These are phyloP conservation scores for Poeciliopsis turneri DNA, from an alignment of 2,797 vertebrate species.

Conservation along the genomic window DNA sequence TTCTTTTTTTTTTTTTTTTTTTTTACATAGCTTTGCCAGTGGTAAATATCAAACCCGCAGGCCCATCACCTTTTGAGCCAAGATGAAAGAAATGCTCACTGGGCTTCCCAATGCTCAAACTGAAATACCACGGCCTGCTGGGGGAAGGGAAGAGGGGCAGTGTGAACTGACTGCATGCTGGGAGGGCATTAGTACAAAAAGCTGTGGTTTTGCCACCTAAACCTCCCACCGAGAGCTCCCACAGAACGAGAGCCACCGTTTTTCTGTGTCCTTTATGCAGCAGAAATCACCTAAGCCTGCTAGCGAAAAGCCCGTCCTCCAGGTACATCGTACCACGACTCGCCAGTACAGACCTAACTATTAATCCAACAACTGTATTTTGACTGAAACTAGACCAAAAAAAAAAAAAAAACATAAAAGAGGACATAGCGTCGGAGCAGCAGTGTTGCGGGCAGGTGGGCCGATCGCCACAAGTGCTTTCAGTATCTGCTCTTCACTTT, in stretches of 20 bases:
- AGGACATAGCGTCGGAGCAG: slow-evolving; percentile 43
- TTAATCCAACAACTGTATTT: slow-evolving; percentile 11
- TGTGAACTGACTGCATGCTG: slow-evolving; percentile 57
- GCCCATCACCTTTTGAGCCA: slow-evolving; percentile 46
- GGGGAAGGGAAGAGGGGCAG: slow-evolving; percentile 44
- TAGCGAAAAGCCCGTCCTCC: neutral
- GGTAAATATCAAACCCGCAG: slow-evolving; percentile 67
- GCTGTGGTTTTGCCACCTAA: slow-evolving; percentile 57
- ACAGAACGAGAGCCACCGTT: slow-evolving; percentile 28
- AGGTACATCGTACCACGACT: neutral
- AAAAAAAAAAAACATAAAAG: slow-evolving; percentile 22
- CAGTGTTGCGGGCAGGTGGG: slow-evolving; percentile 16
- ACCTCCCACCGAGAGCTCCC: slow-evolving; percentile 43
- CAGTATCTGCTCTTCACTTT: slow-evolving; percentile 34
- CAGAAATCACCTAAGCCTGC: slow-evolving; percentile 25
- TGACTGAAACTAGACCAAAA: neutral
- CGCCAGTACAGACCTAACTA: neutral
- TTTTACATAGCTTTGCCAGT: slow-evolving; percentile 38
- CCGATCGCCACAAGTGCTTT: slow-evolving; percentile 34
- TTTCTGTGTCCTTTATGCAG: slow-evolving; percentile 35
- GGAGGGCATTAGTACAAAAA: slow-evolving; percentile 66
- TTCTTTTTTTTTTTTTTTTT: slow-evolving; percentile 32
- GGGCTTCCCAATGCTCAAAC: slow-evolving; percentile 60
- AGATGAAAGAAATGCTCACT: slow-evolving; percentile 67
- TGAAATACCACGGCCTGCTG: slow-evolving; percentile 68